These are phyloP conservation scores for Python bivittatus DNA, from an alignment of 2,113 vertebrate genomes.

Conservation along the genomic window DNA sequence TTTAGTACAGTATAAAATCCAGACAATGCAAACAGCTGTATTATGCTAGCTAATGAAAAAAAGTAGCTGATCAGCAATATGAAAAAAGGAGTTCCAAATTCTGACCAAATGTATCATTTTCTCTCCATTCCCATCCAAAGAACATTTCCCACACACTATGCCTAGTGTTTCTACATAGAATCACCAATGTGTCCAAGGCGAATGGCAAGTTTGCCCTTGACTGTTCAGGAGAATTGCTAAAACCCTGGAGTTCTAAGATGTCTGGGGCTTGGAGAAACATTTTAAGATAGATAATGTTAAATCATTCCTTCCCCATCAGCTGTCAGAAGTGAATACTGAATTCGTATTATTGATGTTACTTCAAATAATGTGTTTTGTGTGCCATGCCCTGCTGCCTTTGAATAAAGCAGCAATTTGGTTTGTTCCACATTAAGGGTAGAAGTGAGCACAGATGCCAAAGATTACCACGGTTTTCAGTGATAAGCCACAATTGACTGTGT, in stretches of 20 bases:
- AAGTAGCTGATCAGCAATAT: not conserved
- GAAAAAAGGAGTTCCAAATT: not conserved
- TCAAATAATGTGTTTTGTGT: not conserved
- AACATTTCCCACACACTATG: not conserved
- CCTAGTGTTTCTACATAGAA: not conserved
- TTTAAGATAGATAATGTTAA: not conserved
- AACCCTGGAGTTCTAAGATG: not conserved
- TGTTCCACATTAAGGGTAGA: not conserved
- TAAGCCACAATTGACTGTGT: not conserved
- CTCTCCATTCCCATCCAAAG: not conserved
- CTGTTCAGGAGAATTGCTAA: not conserved
- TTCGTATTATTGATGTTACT: not conserved
- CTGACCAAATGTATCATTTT: not conserved
- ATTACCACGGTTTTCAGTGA: not conserved
- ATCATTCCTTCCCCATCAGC: not conserved
- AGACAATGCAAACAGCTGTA: not conserved
- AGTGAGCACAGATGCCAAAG: not conserved
- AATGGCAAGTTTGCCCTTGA: not conserved
- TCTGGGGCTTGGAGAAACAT: not conserved
- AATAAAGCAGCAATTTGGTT: not conserved
- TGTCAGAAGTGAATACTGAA: not conserved
- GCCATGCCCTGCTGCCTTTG: not conserved
- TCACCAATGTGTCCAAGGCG: not conserved
- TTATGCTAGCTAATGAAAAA: not conserved
- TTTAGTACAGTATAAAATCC: not conserved